These are phyloP conservation scores for Orientallactaga bullata DNA, from an alignment of 2,113 vertebrate species.

Conservation along the genomic window DNA sequence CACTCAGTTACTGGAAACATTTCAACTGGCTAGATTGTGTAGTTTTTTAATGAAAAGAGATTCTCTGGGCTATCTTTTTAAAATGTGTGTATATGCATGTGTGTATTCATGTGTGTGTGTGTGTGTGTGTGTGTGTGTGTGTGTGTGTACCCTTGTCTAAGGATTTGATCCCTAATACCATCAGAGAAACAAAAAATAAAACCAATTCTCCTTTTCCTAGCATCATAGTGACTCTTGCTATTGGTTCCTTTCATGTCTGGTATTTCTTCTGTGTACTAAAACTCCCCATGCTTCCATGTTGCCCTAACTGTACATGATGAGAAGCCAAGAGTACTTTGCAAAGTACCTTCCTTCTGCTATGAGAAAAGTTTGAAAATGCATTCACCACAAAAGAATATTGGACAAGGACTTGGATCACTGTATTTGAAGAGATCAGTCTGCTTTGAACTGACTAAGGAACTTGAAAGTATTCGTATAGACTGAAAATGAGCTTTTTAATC, in stretches of 20 bases:
- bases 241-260: not conserved
- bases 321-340: not conserved
- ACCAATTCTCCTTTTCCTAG: not conserved
- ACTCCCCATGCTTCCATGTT: not conserved
- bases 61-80: not conserved
- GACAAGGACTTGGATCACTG: not conserved
- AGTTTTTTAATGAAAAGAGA: not conserved
- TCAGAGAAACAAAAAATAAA: not conserved
- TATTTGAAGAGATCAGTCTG: not conserved
- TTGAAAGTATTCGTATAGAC: not conserved
- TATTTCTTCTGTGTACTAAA: not conserved
- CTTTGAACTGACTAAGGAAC: not conserved
- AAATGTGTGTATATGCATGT: too few species aligned
- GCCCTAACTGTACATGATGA: not conserved
- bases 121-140: too few species aligned
- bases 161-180: not conserved
- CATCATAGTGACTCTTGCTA: not conserved
- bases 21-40: not conserved
- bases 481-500: not conserved
- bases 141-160: not conserved
- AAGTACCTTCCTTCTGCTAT: not conserved
- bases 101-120: too few species aligned
- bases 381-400: not conserved
- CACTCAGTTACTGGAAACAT: not conserved
- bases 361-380: not conserved